A percentile compares a stretch with the other conserved stretches of the same genome.
Evolutionary conservation across 2,888 invertebrate species (phyloP).

Genomic region (Pyrgus malvae): DNA sequence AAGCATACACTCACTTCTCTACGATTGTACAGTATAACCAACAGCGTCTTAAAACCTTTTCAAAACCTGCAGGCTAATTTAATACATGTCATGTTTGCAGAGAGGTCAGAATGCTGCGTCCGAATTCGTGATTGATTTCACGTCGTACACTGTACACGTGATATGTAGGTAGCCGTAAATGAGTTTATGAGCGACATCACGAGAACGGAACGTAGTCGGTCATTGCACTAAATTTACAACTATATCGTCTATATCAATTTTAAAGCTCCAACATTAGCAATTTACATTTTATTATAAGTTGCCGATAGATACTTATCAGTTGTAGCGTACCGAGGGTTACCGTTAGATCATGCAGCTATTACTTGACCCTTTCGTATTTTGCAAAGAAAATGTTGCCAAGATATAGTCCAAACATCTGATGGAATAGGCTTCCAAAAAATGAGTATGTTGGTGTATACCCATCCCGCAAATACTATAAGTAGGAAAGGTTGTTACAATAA

Average conservation of each 20-base stretch:
- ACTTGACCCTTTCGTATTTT: too few relatives aligned
- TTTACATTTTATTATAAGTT: not conserved
- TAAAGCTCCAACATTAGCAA: not conserved
- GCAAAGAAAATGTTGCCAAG: too few relatives aligned
- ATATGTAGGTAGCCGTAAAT: conserved; percentile 34
- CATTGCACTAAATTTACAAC: conserved; percentile 32
- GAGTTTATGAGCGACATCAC: conserved; percentile 27
- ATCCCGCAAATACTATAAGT: too few relatives aligned
- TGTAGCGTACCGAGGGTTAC: not conserved
- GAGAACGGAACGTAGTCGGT: conserved; percentile 32
- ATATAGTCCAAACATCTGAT: too few relatives aligned
- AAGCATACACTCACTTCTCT: conserved; percentile 47
- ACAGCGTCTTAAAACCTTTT: conserved; percentile 4
- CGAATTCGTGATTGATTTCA: conserved; percentile 10
- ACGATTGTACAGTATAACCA: conserved; percentile 24
- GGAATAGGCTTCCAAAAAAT: too few relatives aligned
- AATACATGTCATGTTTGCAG: conserved; percentile 7
- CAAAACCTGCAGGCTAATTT: conserved; percentile 26
- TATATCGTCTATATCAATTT: not conserved
- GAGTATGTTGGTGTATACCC: too few relatives aligned
- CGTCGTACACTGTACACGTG: conserved; percentile 23
- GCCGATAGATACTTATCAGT: not conserved
- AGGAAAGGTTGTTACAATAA: too few relatives aligned
- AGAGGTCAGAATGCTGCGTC: conserved; percentile 21
- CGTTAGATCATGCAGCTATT: too few relatives aligned